phyloP scores from a whole-genome alignment of 2,797 vertebrate species.

The Buceros bicornis region DNA sequence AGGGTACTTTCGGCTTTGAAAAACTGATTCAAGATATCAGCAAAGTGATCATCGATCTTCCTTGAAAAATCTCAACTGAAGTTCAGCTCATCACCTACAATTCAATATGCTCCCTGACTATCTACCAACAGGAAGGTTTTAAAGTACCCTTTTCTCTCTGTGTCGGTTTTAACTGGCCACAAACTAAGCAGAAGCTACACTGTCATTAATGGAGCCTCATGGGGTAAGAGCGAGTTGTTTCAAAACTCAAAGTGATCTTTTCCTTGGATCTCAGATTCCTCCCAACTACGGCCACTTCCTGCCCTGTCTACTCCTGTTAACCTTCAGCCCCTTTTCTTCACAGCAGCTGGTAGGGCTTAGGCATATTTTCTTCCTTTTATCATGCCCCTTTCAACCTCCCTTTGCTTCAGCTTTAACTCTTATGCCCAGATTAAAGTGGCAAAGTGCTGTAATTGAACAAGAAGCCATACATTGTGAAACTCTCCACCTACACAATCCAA shows the following conservation, averaged over 20 bases:
- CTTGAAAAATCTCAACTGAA: not conserved
- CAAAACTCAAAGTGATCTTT: constrained; percentile 11
- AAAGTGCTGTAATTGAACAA: constrained; percentile 16
- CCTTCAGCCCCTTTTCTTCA: not conserved
- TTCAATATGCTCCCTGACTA: not conserved
- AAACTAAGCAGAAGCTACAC: not conserved
- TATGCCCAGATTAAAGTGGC: not conserved
- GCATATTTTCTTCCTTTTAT: constrained; percentile 34
- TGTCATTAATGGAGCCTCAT: not conserved
- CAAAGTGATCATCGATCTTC: not conserved
- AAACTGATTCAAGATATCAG: not conserved
- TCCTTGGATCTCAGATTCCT: constrained; percentile 28
- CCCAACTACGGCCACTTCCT: constrained; percentile 30
- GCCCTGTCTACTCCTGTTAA: constrained; percentile 41
- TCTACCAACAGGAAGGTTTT: not conserved
- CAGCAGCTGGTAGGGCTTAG: constrained; percentile 40
- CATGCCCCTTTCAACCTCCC: constrained; percentile 18
- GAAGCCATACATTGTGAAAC: not conserved
- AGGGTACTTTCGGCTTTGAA: not conserved
- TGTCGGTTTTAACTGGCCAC: not conserved
- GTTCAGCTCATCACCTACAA: not conserved
- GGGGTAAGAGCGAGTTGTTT: not conserved
- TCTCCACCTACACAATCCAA: not conserved
- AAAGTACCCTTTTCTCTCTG: not conserved
- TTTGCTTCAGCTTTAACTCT: not conserved